Evolutionary conservation across 2,113 vertebrate species (phyloP), one percentile per base, ranked within the genome.

Genomic region (Notarius lentiginosus): DNA sequence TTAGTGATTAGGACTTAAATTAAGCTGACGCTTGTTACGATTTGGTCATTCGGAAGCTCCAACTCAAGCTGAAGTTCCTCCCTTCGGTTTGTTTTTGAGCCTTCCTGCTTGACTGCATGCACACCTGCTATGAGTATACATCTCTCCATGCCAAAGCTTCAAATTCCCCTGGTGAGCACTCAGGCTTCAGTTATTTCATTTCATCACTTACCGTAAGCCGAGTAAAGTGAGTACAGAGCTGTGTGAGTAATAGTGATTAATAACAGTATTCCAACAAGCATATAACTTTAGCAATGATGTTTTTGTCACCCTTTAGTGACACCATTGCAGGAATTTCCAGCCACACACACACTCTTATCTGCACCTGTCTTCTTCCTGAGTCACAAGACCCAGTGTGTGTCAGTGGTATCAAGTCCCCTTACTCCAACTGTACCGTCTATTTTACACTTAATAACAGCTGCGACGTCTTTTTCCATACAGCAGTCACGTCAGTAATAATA

Each of bases 361-460:
- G 76, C 83, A 72, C 75, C 85, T 84, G 76, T 80, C 87, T 83
- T 56, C 66, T 30, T 53, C 65, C 12, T 81, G 51, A 77, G 22
- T 87, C 58, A 87, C 68, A 87, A 79, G 86, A 82, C 58, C 79
- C 41, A 14, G 24, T 51, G 82, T 86, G 49, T 76, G 55, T 75
- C 18, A 73, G 55, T 88, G 81, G 58, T 58, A 55, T 56, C 76
- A 30, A 47, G 51, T 68, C 27, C 24, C 76, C 17, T 30, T 51
- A 58, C 61, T 53, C 56, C 12, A 47, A 24, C 22, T 65, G 7
- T 56, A 60, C 34, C 4, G 49, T 65, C 47, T 53, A 22, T 55
- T 55, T 79, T 56, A 56, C 76, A 56, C 76, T 58, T 79, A 11
- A 58, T 34, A 79, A 79, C 27, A 79, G 76, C 76, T 55, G 76